These are phyloP conservation scores for Pheosia gnoma DNA, from an alignment of 2,888 invertebrate genomes.

Conservation along the genomic window DNA sequence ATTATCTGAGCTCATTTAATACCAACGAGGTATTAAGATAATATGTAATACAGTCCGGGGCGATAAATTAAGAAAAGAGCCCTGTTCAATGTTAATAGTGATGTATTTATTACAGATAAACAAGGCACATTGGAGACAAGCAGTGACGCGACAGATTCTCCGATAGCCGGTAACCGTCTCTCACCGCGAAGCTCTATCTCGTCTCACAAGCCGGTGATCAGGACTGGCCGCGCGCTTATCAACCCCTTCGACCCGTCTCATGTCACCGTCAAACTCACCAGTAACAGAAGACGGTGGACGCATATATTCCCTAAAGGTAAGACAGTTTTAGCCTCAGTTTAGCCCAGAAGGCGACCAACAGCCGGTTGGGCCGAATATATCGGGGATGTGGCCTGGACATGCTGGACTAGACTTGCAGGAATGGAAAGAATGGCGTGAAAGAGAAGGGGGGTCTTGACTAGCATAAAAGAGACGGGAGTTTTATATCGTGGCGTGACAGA, in stretches of 20 bases:
- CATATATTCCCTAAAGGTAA: conserved; percentile 98
- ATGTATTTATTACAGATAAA: conserved; percentile 42
- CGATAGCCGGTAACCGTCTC: conserved; percentile 57
- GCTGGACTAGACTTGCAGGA: too few species aligned
- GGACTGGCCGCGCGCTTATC: conserved; percentile 94
- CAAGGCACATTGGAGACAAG: conserved; percentile 56
- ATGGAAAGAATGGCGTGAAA: too few species aligned
- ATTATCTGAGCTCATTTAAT: too few species aligned
- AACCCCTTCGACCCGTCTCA: conserved; percentile 99
- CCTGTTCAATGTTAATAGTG: not conserved
- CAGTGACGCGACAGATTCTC: conserved; percentile 69
- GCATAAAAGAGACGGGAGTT: too few species aligned
- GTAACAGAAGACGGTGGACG: conserved; percentile 98
- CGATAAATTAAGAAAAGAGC: too few species aligned
- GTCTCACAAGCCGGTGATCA: conserved; percentile 81
- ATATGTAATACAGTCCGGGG: too few species aligned
- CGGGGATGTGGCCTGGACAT: too few species aligned
- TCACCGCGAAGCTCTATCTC: conserved; percentile 72
- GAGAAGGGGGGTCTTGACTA: too few species aligned
- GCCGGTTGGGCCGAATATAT: too few species aligned
- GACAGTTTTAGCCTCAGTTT: not conserved
- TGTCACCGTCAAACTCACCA: conserved; percentile 97
- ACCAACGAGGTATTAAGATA: too few species aligned
- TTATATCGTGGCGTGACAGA: too few species aligned
- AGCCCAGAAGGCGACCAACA: too few species aligned